A percentile compares a stretch with the other conserved stretches of the same genome.
Conservation (phyloP, 2,113 vertebrate genomes). For the Pseudorasbora parva region DNA sequence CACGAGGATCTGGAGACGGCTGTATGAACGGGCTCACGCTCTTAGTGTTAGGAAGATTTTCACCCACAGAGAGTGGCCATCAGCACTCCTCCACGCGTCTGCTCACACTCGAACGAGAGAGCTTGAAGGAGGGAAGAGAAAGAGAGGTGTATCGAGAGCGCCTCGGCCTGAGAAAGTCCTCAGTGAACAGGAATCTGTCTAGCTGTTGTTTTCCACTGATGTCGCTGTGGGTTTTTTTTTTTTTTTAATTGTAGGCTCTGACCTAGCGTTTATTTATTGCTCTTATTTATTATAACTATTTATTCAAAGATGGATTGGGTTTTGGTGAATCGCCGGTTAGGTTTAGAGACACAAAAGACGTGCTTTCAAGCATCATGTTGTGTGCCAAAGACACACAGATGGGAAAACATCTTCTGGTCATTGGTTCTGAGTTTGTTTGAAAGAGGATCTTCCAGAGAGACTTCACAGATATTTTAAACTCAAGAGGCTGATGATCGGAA, state of each 20-base stretch:
- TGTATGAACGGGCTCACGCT: conserved; percentile 78
- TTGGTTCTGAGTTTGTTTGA: neutral
- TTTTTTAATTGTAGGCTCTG: conserved; percentile 38
- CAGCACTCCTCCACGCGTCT: conserved; percentile 30
- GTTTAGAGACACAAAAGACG: neutral
- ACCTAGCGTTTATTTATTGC: conserved; percentile 78
- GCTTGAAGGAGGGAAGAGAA: conserved; percentile 44
- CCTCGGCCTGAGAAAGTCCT: conserved; percentile 19
- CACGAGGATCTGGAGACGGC: conserved; percentile 95
- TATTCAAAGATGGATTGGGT: conserved; percentile 60
- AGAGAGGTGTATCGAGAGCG: conserved; percentile 12
- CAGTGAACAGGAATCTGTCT: conserved; percentile 11
- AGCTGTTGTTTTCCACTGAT: conserved; percentile 37
- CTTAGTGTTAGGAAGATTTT: neutral
- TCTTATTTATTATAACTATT: conserved; percentile 76
- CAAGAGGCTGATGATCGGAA: neutral
- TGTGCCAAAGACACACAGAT: conserved; percentile 35
- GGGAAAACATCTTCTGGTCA: neutral
- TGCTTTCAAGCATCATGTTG: neutral
- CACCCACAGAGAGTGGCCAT: conserved; percentile 26
- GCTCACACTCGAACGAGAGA: conserved; percentile 34
- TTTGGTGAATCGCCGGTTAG: neutral
- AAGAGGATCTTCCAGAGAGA: neutral
- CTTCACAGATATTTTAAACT: neutral
- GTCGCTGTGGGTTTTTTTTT: conserved; percentile 45